A percentile compares a stretch with the other conserved stretches of the same genome.
phyloP scores from a whole-genome alignment of 2,113 vertebrate genomes.

The Sardina pilchardus region DNA sequence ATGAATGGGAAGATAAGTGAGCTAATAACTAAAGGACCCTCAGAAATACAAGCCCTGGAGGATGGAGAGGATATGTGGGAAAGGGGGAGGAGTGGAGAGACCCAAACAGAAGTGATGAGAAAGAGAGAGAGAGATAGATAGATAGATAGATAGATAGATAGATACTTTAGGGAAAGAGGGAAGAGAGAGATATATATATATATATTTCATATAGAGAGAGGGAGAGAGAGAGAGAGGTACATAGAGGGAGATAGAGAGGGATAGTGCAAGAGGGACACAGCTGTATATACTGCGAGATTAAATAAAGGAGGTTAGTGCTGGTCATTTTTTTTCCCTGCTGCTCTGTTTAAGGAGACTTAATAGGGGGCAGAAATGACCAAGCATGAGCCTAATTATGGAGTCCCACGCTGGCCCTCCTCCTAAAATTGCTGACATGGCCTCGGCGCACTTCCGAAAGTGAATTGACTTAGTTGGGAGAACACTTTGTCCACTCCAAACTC shows the following conservation, averaged over 20 bases:
- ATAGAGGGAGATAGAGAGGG: background rate
- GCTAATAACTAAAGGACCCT: background rate
- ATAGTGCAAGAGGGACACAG: background rate
- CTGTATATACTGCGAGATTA: background rate
- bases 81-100: background rate
- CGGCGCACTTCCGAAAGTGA: background rate
- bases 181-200: background rate
- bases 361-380: background rate
- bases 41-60: background rate
- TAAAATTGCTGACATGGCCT: background rate
- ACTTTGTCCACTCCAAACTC: conserved; percentile 39
- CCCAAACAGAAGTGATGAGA: background rate
- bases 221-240: background rate
- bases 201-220: background rate
- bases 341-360: background rate
- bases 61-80: background rate
- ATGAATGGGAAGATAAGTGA: background rate
- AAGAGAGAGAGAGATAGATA: no score
- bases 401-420: background rate
- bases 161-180: background rate
- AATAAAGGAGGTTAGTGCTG: background rate
- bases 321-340: background rate
- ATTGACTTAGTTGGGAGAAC: conserved; percentile 32
- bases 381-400: background rate
- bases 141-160: background rate